Evolutionary conservation across 2,797 vertebrate species (phyloP).

Genomic region (Sardinella longiceps): DNA sequence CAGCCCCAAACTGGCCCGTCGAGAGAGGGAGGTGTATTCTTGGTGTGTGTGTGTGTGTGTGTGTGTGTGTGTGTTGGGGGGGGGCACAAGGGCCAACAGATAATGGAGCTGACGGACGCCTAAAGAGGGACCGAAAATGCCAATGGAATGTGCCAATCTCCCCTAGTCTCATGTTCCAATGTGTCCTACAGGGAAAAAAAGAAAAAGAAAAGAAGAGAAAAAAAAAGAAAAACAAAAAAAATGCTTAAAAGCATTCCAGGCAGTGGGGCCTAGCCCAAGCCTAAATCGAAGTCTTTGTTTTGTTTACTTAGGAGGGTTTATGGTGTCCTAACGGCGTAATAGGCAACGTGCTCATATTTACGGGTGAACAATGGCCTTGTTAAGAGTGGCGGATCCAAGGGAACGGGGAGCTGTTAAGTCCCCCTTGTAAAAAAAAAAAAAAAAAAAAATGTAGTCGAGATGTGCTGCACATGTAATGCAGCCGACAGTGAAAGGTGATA

Average conservation of each 20-base stretch:
- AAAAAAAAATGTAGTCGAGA: constrained; percentile 1
- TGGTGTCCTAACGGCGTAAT: constrained; percentile 1
- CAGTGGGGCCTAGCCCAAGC: constrained; percentile 47
- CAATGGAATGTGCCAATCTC: constrained; percentile 77
- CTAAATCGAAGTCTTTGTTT: constrained; percentile 16
- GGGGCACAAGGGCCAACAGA: constrained; percentile 66
- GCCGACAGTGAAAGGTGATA: constrained; percentile 19
- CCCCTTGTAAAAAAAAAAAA: constrained; percentile 16
- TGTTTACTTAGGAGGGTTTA: constrained; percentile 26
- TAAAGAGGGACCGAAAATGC: constrained; percentile 72
- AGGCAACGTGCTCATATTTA: background rate
- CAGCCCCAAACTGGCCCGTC: constrained; percentile 65
- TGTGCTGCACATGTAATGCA: constrained; percentile 7
- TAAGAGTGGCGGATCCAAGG: background rate
- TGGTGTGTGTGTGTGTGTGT: constrained; percentile 24
- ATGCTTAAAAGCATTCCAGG: constrained; percentile 79
- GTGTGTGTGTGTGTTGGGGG: constrained; percentile 37
- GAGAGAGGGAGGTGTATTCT: constrained; percentile 45
- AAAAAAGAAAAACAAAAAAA: constrained; percentile 32
- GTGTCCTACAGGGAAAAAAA: constrained; percentile 55
- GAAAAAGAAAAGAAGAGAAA: background rate
- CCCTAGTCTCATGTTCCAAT: constrained; percentile 67
- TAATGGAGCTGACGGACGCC: constrained; percentile 76
- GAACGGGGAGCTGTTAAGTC: constrained; percentile 7
- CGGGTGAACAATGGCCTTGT: constrained; percentile 18